A percentile compares a stretch with the other conserved stretches of the same genome.
Evolutionary conservation across 2,113 vertebrate species (phyloP).

Genomic region (Myodes glareolus): DNA sequence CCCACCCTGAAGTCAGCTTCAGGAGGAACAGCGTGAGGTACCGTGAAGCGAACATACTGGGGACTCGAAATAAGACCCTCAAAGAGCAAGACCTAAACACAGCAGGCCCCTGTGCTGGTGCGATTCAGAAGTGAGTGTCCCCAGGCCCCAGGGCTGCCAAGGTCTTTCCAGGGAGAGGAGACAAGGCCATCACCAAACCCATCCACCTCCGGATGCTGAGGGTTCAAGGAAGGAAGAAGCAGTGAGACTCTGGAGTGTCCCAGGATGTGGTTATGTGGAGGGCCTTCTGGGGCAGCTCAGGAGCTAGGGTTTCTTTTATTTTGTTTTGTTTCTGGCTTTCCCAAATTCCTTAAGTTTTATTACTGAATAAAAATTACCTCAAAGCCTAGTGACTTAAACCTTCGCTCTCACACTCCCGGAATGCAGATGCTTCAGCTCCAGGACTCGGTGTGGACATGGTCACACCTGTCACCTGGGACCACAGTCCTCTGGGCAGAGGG

Average conservation of each 20-base stretch:
- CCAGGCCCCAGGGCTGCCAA: not conserved
- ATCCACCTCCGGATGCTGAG: not conserved
- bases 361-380: not conserved
- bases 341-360: slow-evolving; percentile 44
- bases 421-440: not conserved
- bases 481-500: not conserved
- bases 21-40: not conserved
- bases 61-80: not conserved
- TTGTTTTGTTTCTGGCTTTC: slow-evolving; percentile 29
- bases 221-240: not conserved
- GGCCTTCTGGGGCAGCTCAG: not conserved
- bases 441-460: not conserved
- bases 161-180: not conserved
- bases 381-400: not conserved
- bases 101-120: not conserved
- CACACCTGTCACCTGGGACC: not conserved
- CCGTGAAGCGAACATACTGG: not conserved
- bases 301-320: not conserved
- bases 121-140: not conserved
- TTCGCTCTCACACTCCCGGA: not conserved
- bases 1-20: not conserved
- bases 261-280: not conserved
- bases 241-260: not conserved
- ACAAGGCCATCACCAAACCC: not conserved
- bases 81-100: not conserved